Evolutionary conservation across 2,797 vertebrate species (phyloP).

Genomic region (Ctenosaura bakeri): DNA sequence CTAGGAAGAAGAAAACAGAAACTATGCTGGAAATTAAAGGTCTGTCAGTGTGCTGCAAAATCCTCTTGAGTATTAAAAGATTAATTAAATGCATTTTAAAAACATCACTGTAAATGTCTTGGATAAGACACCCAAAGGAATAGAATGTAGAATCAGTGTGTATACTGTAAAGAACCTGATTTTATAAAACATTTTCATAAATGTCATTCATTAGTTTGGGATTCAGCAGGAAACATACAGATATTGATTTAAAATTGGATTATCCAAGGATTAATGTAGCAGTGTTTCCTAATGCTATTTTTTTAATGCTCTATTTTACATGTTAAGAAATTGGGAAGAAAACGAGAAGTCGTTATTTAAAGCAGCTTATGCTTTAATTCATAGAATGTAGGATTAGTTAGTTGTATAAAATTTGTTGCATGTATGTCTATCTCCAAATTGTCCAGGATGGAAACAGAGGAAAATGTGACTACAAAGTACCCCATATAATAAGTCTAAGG

Average conservation of each 20-base stretch:
- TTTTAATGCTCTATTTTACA: background rate
- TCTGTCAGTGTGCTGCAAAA: constrained; percentile 44
- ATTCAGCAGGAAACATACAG: background rate
- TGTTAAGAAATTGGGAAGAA: background rate
- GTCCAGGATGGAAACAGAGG: background rate
- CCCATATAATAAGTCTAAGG: background rate
- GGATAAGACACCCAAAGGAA: constrained; percentile 56
- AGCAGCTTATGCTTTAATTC: background rate
- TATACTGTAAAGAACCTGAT: background rate
- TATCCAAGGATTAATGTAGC: background rate
- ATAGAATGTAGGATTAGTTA: background rate
- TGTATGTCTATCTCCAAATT: background rate
- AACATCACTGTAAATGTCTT: constrained; percentile 61
- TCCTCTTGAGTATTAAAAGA: constrained; percentile 54
- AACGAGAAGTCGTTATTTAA: background rate
- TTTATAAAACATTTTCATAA: too few species aligned
- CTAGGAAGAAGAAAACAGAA: constrained; percentile 49
- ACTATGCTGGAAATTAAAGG: constrained; percentile 62
- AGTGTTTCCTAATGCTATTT: background rate
- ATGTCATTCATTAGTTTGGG: background rate
- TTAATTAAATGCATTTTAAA: constrained; percentile 55
- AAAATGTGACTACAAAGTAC: background rate
- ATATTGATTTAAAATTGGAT: background rate
- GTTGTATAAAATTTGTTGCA: background rate
- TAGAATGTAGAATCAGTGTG: constrained; percentile 31